These are phyloP conservation scores for Heterodera filipjevi DNA, from an alignment of 2,888 invertebrate genomes.

Conservation along the genomic window DNA sequence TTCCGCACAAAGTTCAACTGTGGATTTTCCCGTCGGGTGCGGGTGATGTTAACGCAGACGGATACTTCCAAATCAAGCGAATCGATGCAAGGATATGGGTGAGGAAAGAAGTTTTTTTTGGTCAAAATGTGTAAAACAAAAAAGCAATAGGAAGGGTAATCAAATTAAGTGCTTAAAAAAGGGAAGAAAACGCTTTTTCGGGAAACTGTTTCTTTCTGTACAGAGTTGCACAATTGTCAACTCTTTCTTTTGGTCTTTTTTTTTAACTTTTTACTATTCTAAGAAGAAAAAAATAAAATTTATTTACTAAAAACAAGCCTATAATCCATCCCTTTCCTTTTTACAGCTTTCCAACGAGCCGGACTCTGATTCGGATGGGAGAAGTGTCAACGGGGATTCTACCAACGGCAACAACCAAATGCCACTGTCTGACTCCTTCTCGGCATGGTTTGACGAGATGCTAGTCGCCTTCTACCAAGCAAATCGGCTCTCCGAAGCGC, in stretches of 20 bases:
- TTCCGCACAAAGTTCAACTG: neutral
- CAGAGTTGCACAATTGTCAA: no score
- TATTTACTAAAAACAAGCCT: no score
- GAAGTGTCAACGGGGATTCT: neutral
- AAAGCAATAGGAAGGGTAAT: no score
- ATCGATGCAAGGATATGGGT: constrained; percentile 11
- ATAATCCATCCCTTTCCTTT: no score
- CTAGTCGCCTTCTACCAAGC: neutral
- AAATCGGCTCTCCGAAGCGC: neutral
- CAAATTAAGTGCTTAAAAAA: no score
- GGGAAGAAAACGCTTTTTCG: no score
- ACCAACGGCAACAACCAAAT: neutral
- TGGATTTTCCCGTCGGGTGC: neutral
- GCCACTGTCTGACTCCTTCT: neutral
- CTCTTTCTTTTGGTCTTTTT: no score
- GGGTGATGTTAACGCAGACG: neutral
- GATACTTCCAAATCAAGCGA: neutral
- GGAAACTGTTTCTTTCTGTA: no score
- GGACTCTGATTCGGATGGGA: neutral
- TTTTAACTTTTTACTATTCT: no score
- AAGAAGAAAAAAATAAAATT: no score
- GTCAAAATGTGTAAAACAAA: no score
- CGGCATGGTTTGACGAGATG: neutral
- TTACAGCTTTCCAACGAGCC: neutral
- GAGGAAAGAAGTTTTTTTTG: no score